A percentile compares a stretch with the other conserved stretches of the same genome.
phyloP scores from a whole-genome alignment of 2,797 vertebrate species.

The Tragopan temminckii region DNA sequence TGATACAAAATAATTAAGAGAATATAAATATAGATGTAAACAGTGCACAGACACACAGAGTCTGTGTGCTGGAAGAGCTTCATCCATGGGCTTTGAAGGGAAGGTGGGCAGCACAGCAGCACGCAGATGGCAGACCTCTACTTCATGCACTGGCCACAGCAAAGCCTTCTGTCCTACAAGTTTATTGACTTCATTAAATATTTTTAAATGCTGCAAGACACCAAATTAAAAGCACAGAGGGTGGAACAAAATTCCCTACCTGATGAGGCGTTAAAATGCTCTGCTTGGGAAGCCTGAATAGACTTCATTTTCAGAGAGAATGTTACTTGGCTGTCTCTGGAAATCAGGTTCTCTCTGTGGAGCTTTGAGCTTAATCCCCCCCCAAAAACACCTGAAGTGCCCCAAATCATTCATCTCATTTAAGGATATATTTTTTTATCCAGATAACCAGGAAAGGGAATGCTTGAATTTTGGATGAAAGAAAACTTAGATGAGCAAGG shows the following conservation, averaged over 20 bases:
- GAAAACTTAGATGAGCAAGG: slow-evolving; percentile 61
- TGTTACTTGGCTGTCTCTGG: not conserved
- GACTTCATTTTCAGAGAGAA: not conserved
- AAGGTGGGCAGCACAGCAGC: not conserved
- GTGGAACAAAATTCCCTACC: not conserved
- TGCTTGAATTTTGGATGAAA: slow-evolving; percentile 71
- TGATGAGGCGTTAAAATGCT: not conserved
- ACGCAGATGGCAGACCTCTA: not conserved
- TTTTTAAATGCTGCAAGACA: not conserved
- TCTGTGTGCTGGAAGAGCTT: not conserved
- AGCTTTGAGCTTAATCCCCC: not conserved
- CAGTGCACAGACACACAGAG: not conserved
- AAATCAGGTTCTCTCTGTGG: not conserved
- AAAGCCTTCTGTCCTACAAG: not conserved
- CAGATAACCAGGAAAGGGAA: slow-evolving; percentile 51
- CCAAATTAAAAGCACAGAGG: not conserved
- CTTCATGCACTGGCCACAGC: not conserved
- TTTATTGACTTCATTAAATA: not conserved
- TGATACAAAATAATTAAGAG: slow-evolving; percentile 69
- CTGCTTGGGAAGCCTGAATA: not conserved
- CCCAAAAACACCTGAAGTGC: not conserved
- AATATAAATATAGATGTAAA: slow-evolving; percentile 31
- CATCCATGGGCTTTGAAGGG: not conserved
- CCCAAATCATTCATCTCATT: slow-evolving; percentile 32
- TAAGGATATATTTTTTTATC: slow-evolving; percentile 39